Evolutionary conservation across 2,888 invertebrate species (phyloP).

Genomic region (Venusia cambrica): DNA sequence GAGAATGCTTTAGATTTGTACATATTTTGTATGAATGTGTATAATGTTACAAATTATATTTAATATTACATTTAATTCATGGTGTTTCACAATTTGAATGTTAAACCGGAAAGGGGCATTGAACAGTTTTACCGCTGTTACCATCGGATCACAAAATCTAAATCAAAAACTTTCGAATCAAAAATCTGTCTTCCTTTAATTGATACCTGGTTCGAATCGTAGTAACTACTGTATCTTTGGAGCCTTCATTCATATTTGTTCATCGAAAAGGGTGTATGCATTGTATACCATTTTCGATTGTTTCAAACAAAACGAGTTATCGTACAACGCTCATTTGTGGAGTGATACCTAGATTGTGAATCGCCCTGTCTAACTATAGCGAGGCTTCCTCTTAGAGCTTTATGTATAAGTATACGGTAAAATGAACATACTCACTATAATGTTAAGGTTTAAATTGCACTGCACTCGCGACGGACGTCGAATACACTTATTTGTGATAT

Average conservation of each 20-base stretch:
- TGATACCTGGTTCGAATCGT: no score
- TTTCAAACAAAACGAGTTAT: not conserved
- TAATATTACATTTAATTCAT: constrained; percentile 52
- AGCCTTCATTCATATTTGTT: no score
- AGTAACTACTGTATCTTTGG: no score
- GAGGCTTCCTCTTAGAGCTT: constrained; percentile 79
- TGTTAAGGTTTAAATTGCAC: constrained; percentile 57
- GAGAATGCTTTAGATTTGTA: constrained; percentile 68
- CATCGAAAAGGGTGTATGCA: not conserved
- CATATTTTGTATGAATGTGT: constrained; percentile 74
- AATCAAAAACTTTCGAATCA: no score
- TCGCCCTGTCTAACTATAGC: constrained; percentile 50
- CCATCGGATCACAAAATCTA: no score
- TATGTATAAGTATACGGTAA: constrained; percentile 76
- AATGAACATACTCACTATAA: constrained; percentile 73
- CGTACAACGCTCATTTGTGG: not conserved
- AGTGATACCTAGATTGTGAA: not conserved
- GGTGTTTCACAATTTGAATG: constrained; percentile 5
- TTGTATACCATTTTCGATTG: no score
- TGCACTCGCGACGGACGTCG: constrained; percentile 46
- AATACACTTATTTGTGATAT: constrained; percentile 30
- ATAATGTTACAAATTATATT: constrained; percentile 70
- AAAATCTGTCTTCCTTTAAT: no score
- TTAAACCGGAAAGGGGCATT: not conserved
- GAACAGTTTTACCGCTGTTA: no score